Conservation (phyloP, 2,797 vertebrate genomes). For the Enteromius afrohamiltoni region DNA sequence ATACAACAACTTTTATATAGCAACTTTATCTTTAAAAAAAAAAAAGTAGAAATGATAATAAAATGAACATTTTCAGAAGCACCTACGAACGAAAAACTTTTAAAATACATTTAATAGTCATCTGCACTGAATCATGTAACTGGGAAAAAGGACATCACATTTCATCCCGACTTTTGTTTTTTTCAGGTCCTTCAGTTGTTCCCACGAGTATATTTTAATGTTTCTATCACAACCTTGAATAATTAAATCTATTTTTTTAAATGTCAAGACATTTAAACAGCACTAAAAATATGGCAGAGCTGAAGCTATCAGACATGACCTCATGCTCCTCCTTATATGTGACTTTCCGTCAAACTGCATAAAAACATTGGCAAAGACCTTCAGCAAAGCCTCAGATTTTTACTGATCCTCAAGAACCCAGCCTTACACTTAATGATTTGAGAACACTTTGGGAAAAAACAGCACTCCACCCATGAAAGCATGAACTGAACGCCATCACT, state of each 20-base stretch:
- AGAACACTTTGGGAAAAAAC: slow-evolving; percentile 19
- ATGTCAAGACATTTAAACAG: slow-evolving; percentile 21
- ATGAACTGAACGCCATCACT: slow-evolving; percentile 2
- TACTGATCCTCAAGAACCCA: slow-evolving; percentile 30
- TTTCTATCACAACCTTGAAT: not conserved
- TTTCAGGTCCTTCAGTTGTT: not conserved
- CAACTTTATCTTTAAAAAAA: not conserved
- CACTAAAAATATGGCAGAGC: not conserved
- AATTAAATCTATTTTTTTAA: not conserved
- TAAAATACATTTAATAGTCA: not conserved
- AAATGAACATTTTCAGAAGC: not conserved
- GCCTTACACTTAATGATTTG: slow-evolving; percentile 42
- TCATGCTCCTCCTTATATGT: slow-evolving; percentile 7
- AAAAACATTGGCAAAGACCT: slow-evolving; percentile 36
- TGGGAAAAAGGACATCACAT: not conserved
- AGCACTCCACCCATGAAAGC: slow-evolving; percentile 33
- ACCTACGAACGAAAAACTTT: not conserved
- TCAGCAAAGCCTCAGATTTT: slow-evolving; percentile 34
- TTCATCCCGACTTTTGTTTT: not conserved
- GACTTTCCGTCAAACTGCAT: slow-evolving; percentile 41
- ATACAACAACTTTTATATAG: not conserved
- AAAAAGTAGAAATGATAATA: not conserved
- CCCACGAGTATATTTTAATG: not conserved
- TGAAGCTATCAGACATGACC: slow-evolving; percentile 18
- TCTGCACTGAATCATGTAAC: not conserved